These are phyloP conservation scores for Drosophila eohydei DNA, from an alignment of 2,888 invertebrate species.

Conservation along the genomic window DNA sequence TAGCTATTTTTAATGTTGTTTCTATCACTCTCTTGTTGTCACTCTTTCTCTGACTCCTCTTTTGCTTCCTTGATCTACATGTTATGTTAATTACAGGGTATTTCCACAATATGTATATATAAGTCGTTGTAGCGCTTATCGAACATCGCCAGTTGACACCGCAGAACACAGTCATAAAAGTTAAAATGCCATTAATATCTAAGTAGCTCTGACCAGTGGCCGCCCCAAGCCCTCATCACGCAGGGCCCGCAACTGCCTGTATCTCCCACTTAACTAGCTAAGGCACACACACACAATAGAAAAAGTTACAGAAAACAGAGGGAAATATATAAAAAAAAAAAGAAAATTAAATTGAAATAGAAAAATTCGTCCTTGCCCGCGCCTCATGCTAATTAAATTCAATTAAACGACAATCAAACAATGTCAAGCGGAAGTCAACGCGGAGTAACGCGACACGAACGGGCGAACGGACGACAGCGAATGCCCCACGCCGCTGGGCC, in stretches of 20 bases:
- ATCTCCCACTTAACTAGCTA: conserved; percentile 12
- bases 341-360: conserved; percentile 5
- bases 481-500: conserved; percentile 6
- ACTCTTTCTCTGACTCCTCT: neutral
- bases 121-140: conserved; percentile 29
- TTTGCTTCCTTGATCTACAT: neutral
- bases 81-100: conserved; percentile 7
- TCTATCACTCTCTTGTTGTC: too few species aligned
- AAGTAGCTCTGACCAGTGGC: conserved; percentile 39
- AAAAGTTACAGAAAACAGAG: conserved; percentile 17
- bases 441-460: conserved; percentile 46
- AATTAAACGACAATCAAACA: conserved; percentile 85
- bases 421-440: conserved; percentile 82
- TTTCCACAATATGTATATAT: neutral
- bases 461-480: conserved; percentile 50
- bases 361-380: conserved; percentile 64
- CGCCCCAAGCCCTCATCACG: neutral
- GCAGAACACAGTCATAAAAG: conserved; percentile 64
- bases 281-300: conserved; percentile 21
- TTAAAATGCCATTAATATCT: conserved; percentile 77
- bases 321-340: neutral
- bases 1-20: too few species aligned
- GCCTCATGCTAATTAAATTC: conserved; percentile 84
- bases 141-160: conserved; percentile 41
- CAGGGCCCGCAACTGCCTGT: neutral